Base-by-base conservation (phyloP, 1,140 invertebrate genomes). In the Eupristina koningsbergeri region DNA sequence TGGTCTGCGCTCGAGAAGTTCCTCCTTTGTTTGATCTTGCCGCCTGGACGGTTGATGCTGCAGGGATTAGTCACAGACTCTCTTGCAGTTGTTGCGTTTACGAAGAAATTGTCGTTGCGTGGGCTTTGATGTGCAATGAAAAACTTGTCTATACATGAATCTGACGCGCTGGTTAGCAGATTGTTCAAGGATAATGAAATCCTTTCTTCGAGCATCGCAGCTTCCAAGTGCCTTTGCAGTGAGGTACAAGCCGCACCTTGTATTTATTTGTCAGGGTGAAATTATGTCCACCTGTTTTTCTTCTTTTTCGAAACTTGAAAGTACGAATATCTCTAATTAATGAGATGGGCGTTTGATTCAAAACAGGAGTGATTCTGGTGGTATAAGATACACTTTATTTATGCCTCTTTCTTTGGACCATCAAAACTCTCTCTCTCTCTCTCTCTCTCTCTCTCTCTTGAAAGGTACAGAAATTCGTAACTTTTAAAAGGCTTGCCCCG, bases 11-110 rank as follows among this genome's bases (percentile, higher is more conserved):
- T 80, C 17, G 45, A 71, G 41, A 80, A 39, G 50, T 69, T 47
- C 69, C 45, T 47, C 8, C 63, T 81, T 81, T 81, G 29, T 81
- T 81, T 81, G 29, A 81, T 81, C 50, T 0, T 36, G 0, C 79
- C 79, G 79, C 22, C 41, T n/a, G 22, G 11, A 5, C 1, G 6
- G n/a, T 31, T 29, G 5, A 76, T 58, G 31, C 29, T 76, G 58
- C 75, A 61, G 9, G 61, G 39, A 61, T 67, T 79, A 78, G 76
- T 78, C 76, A 78, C 58, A n/a, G 29, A n/a, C 22, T 73, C 69
- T 3, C 13, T 8, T 78, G 36, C 75, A 7, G 53, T 61, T 76
- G 74, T 22, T 36, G 74, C 17, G 29, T 76, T 61, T 63, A 34
- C 39, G 61, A 31, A 78, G 58, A 64, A 78, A 64, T 78, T 67